Base-by-base conservation (phyloP, 2,888 invertebrate species). In the Sipha maydis region DNA sequence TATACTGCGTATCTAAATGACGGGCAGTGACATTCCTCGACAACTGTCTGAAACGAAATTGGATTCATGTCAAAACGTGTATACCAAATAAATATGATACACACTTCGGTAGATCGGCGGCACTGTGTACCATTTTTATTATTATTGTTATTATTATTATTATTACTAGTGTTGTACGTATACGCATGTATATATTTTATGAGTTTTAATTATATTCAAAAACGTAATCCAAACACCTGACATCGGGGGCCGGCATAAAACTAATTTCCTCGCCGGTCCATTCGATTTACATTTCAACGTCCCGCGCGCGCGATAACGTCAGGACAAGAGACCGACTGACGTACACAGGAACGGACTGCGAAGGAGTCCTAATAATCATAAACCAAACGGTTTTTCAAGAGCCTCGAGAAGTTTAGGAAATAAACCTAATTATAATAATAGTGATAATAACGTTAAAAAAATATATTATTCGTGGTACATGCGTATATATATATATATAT, bases 201-300 rank as follows among this genome's bases (percentile, higher is more conserved):
- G 76, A 41, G 67, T 86, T 86, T 85, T 86, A 73, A 86, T 80
- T 86, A 86, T 86, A 80, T 86, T 86, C 86, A 86, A 86, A 80
- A 80, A 73, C 67, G n/a, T 86, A 86, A 86, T 86, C 86, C 79
- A 67, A 73, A 78, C 61, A 73, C 79, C 86, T 73, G 86, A 86
- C 73, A 61, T 86, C 56, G 31, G 67, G 67, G 67, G 34, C 34
- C 71, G 34, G 31, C 11, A 69, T 19, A 54, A 86, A 79, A 78
- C 86, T 56, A 86, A 86, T 86, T 86, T 79, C 71, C 77, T 79
- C 85, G 67, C 31, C 71, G 71, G 85, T 73, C 79, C 56, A 34
- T 54, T 83, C 83, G 73, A 56, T 83, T 83, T 75, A 83, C 73
- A 83, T 75, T 69, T 14, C 34, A 28, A 48, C 82, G 28, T 25